Percentiles rank a stretch among this genome's conserved stretches.
Evolutionary conservation across 2,113 vertebrate genomes (phyloP).

Genomic region (Lophius piscatorius): DNA sequence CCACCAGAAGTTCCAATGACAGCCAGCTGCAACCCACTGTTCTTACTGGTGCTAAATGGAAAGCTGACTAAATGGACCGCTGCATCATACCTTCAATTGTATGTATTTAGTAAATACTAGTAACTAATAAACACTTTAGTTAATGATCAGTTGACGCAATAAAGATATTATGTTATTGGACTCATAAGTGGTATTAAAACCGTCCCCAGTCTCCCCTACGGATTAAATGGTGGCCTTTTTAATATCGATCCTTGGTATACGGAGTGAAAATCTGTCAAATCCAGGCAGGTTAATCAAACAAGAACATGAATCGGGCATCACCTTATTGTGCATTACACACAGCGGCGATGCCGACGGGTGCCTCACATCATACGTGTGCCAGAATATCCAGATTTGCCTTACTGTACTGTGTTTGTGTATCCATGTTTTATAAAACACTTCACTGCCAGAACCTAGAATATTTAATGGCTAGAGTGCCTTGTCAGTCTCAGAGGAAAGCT

Average conservation of each 20-base stretch:
- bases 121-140: no score
- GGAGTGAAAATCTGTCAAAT: constrained; percentile 49
- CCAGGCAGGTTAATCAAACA: constrained; percentile 29
- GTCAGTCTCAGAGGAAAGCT: constrained; percentile 65
- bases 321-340: constrained; percentile 8
- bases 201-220: constrained; percentile 32
- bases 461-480: constrained; percentile 74
- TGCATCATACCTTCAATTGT: no score
- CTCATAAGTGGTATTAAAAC: no score
- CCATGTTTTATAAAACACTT: constrained; percentile 45
- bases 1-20: no score
- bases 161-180: no score
- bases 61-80: no score
- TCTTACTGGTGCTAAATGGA: no score
- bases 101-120: no score
- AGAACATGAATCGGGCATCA: no score
- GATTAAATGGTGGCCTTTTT: constrained; percentile 36
- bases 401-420: constrained; percentile 34
- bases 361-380: constrained; percentile 52
- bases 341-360: constrained; percentile 35
- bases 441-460: constrained; percentile 57
- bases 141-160: no score
- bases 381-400: constrained; percentile 63
- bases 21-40: no score
- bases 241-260: neutral